Conservation (phyloP, 2,888 invertebrate genomes). For the Clanis bilineata region DNA sequence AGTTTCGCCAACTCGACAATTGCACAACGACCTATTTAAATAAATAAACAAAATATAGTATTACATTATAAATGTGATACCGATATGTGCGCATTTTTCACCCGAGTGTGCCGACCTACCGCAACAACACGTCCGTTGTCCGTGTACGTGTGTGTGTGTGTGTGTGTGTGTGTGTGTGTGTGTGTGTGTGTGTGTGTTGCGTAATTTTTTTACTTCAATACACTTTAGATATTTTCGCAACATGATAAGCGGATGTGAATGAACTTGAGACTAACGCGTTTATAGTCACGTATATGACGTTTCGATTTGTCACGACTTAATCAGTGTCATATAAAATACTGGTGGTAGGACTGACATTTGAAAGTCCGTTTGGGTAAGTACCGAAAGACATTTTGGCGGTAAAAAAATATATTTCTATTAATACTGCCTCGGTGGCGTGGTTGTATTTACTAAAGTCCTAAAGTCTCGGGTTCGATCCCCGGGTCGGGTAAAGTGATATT, state of each 20-base stretch:
- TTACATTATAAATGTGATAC: constrained; percentile 1
- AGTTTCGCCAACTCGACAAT: background rate
- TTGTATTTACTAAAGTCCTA: no score
- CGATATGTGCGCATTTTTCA: constrained; percentile 6
- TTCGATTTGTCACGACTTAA: constrained; percentile 1
- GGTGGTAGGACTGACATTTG: no score
- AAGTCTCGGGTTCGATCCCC: no score
- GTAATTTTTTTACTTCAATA: constrained; percentile 10
- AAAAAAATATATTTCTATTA: no score
- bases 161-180: background rate
- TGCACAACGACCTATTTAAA: constrained; percentile 10
- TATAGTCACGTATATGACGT: constrained; percentile 7
- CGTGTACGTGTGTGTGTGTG: background rate
- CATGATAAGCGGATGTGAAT: constrained; percentile 12
- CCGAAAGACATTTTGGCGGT: no score
- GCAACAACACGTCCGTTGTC: background rate
- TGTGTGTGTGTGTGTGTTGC: constrained; percentile 1
- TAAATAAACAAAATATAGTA: constrained; percentile 4
- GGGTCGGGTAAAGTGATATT: no score
- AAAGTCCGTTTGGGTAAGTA: no score
- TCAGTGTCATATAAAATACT: no score
- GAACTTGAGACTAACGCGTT: constrained; percentile 10
- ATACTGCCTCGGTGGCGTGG: no score
- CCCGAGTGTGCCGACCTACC: constrained; percentile 5
- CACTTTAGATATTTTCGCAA: constrained; percentile 14